Evolutionary conservation across 2,113 vertebrate species (phyloP).

Genomic region (Nerophis lumbriciformis): DNA sequence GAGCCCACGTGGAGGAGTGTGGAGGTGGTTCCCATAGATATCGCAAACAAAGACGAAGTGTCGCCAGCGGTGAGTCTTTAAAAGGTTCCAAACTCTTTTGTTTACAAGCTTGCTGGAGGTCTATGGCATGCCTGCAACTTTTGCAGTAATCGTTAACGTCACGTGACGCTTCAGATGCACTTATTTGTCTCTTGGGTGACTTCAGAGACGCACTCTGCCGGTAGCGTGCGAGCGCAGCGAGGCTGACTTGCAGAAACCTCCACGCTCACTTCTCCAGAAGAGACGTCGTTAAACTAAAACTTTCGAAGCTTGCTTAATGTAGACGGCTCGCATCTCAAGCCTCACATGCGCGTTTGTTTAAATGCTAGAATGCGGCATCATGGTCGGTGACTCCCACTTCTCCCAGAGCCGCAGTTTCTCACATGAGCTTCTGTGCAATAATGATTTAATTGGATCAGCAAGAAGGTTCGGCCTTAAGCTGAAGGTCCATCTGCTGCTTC

Average conservation of each 20-base stretch:
- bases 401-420: slow-evolving; percentile 16
- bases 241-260: too few relatives aligned
- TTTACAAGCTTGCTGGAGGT: too few relatives aligned
- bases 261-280: too few relatives aligned
- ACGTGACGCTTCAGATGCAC: too few relatives aligned
- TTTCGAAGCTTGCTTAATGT: background rate
- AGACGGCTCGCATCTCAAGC: background rate
- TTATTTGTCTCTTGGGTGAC: too few relatives aligned
- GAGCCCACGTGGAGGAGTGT: slow-evolving; percentile 88
- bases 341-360: slow-evolving; percentile 3
- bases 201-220: too few relatives aligned
- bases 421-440: slow-evolving; percentile 40
- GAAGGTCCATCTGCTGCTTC: slow-evolving; percentile 60
- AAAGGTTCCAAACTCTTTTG: too few relatives aligned
- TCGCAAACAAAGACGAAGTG: slow-evolving; percentile 88
- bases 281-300: background rate
- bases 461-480: slow-evolving; percentile 54
- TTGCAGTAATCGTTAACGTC: too few relatives aligned
- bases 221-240: too few relatives aligned
- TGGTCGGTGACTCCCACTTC: slow-evolving; percentile 21
- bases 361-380: slow-evolving; percentile 21
- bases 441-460: slow-evolving; percentile 71
- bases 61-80: slow-evolving; percentile 80
- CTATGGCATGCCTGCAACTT: too few relatives aligned
- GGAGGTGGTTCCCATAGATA: slow-evolving; percentile 90